phyloP scores from a whole-genome alignment of 2,113 vertebrate genomes.

The Mus spicilegus region DNA sequence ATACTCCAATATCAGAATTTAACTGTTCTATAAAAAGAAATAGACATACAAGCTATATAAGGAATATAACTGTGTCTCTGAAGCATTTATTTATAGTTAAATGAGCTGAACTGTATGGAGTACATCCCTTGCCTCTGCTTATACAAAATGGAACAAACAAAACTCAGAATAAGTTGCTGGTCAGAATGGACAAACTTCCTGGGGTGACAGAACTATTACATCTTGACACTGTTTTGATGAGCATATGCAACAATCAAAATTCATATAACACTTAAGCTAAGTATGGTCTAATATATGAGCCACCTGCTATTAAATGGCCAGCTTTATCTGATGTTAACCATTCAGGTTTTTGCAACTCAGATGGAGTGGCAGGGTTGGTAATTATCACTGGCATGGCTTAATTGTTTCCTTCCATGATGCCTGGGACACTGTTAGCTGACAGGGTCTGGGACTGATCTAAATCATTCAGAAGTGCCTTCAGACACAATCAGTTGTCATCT shows the following conservation, averaged over 20 bases:
- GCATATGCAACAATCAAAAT: conserved; percentile 5
- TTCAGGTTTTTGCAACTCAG: conserved; percentile 18
- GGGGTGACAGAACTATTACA: neutral
- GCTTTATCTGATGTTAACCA: neutral
- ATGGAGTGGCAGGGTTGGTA: conserved; percentile 52
- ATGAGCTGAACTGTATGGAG: neutral
- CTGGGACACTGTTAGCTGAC: conserved; percentile 74
- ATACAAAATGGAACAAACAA: neutral
- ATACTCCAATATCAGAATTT: neutral
- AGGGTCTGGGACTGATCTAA: conserved; percentile 74
- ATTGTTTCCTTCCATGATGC: conserved; percentile 38
- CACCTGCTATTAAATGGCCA: neutral
- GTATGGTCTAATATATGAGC: neutral
- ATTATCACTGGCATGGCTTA: neutral
- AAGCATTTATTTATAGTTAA: neutral
- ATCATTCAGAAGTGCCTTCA: conserved; percentile 71
- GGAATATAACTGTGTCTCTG: neutral
- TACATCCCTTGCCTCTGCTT: neutral
- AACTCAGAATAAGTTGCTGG: neutral
- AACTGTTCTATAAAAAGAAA: neutral
- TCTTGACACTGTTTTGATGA: neutral
- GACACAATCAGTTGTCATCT: conserved; percentile 81
- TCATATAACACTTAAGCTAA: neutral
- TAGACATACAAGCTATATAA: neutral
- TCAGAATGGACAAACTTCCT: neutral